Evolutionary conservation across 2,113 vertebrate species (phyloP).

Genomic region (Parus major): DNA sequence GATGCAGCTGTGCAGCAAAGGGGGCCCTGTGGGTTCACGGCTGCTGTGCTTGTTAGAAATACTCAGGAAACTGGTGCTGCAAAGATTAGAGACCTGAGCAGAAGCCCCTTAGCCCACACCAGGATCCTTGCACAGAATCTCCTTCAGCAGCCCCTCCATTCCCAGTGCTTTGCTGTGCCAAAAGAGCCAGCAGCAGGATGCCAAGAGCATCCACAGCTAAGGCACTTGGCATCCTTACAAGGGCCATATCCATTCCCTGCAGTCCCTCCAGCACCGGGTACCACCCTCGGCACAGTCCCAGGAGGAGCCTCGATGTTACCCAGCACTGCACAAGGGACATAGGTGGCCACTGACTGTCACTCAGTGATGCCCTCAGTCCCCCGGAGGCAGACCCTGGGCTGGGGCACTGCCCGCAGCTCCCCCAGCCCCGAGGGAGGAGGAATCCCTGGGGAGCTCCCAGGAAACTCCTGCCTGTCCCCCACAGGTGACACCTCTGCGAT

Average conservation of each 20-base stretch:
- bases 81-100: neutral
- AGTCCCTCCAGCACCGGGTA: neutral
- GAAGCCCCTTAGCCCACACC: fast-evolving
- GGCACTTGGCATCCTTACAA: neutral
- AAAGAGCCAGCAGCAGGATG: neutral
- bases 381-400: neutral
- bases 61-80: fast-evolving
- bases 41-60: neutral
- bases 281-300: neutral
- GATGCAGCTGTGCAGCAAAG: fast-evolving
- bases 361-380: fast-evolving
- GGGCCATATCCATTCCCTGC: neutral
- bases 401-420: neutral
- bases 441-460: fast-evolving
- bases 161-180: fast-evolving
- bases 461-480: neutral
- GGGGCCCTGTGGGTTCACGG: neutral
- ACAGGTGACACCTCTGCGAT: fast-evolving
- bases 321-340: neutral
- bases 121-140: fast-evolving
- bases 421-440: neutral
- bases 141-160: fast-evolving
- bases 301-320: fast-evolving
- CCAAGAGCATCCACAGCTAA: fast-evolving
- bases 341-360: fast-evolving